phyloP scores from a whole-genome alignment of 30 jellyfish, hydroid and myxozoan species.

The Mastigias papua region DNA sequence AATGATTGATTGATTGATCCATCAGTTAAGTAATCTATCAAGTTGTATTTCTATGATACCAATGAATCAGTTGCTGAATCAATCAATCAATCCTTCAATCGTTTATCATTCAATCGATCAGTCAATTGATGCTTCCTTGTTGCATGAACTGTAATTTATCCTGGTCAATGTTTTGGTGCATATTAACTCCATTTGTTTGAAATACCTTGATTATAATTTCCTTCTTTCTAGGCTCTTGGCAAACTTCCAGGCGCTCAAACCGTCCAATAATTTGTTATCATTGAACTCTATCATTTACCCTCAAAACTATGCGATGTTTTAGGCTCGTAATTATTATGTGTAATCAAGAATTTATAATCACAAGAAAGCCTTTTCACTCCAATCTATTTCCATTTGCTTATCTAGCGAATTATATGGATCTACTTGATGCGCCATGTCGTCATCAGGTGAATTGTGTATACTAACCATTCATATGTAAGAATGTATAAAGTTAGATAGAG shows the following conservation, averaged over 20 bases:
- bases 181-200: neutral
- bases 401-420: neutral
- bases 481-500: constrained; percentile 3
- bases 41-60: no score
- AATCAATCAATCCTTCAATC: no score
- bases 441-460: neutral
- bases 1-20: no score
- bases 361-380: neutral
- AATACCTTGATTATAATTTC: neutral
- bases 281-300: neutral
- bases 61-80: no score
- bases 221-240: constrained; percentile 73
- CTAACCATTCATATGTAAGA: neutral
- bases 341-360: neutral
- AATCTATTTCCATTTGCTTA: neutral
- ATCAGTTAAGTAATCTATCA: no score
- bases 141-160: neutral
- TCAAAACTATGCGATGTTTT: neutral
- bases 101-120: no score
- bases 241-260: constrained; percentile 79
- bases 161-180: neutral
- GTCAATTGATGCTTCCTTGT: no score
- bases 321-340: neutral
- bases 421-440: neutral
- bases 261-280: neutral